phyloP scores from a whole-genome alignment of 2,888 invertebrate species.

The Marronus borbonicus region DNA sequence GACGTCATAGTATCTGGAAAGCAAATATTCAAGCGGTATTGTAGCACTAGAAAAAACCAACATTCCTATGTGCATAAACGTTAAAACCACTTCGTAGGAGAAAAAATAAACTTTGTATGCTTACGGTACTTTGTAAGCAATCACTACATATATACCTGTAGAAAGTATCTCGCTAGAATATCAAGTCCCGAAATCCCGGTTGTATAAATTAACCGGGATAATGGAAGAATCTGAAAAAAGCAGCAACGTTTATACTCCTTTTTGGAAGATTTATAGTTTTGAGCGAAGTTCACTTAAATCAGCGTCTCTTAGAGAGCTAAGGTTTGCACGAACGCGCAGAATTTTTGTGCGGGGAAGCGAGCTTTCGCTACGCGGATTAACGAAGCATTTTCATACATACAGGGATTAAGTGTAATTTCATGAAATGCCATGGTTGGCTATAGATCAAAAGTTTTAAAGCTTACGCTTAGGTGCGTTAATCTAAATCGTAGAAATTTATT shows the following conservation, averaged over 20 bases:
- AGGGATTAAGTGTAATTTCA: conserved; percentile 34
- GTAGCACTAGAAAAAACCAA: background rate
- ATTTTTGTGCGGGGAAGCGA: conserved; percentile 2
- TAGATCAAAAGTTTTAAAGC: conserved; percentile 35
- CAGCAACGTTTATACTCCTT: background rate
- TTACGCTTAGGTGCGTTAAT: conserved; percentile 29
- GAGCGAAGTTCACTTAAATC: background rate
- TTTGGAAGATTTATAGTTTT: background rate
- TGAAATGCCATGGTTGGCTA: conserved; percentile 1
- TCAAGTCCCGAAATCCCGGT: background rate
- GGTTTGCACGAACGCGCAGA: background rate
- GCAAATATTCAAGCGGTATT: conserved; percentile 33
- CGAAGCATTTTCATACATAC: conserved; percentile 22
- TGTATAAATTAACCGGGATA: background rate
- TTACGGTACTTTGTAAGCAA: background rate
- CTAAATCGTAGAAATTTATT: conserved; percentile 21
- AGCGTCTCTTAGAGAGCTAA: background rate
- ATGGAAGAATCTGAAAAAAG: background rate
- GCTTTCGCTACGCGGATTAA: conserved; percentile 21
- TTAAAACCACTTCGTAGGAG: background rate
- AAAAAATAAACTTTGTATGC: background rate
- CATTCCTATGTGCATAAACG: too few relatives aligned
- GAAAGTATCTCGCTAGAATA: too few relatives aligned
- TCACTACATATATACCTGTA: background rate
- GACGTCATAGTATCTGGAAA: conserved; percentile 45